These are phyloP conservation scores for Taenioides sp. DNA, from an alignment of 2,797 vertebrate species.

Conservation along the genomic window DNA sequence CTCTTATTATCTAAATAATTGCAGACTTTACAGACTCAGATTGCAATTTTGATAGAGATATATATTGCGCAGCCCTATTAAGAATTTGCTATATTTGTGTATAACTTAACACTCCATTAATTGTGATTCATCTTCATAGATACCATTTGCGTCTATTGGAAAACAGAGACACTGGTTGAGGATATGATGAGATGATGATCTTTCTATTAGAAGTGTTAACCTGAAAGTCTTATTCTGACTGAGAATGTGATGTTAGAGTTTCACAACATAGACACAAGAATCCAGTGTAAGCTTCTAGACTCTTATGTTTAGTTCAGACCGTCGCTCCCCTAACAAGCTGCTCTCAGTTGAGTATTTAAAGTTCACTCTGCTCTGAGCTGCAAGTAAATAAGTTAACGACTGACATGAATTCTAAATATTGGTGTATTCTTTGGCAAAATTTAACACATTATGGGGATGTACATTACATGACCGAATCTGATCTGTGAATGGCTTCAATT, in stretches of 20 bases:
- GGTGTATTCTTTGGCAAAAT: slow-evolving; percentile 15
- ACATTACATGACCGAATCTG: neutral
- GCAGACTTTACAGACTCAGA: too few species aligned
- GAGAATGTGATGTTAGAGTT: slow-evolving; percentile 17
- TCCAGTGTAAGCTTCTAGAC: neutral
- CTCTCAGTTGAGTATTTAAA: slow-evolving; percentile 50
- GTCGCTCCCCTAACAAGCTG: slow-evolving; percentile 54
- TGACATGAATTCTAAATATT: slow-evolving; percentile 48
- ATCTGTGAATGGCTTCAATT: neutral
- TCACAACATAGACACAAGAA: slow-evolving; percentile 15
- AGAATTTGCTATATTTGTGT: slow-evolving; percentile 30
- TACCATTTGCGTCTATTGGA: slow-evolving; percentile 34
- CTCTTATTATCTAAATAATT: too few species aligned
- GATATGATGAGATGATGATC: slow-evolving; percentile 46
- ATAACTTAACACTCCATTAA: neutral
- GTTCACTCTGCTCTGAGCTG: slow-evolving; percentile 33
- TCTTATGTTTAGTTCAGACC: slow-evolving; percentile 45
- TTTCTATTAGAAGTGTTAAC: slow-evolving; percentile 25
- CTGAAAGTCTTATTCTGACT: slow-evolving; percentile 26
- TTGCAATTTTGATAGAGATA: too few species aligned
- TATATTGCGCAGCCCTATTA: too few species aligned
- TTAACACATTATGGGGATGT: neutral
- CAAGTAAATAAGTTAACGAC: slow-evolving; percentile 61
- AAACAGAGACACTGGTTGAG: slow-evolving; percentile 37
- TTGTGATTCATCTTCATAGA: slow-evolving; percentile 30